Conservation (phyloP, 2,888 invertebrate genomes). For the Dryobota labecula region DNA sequence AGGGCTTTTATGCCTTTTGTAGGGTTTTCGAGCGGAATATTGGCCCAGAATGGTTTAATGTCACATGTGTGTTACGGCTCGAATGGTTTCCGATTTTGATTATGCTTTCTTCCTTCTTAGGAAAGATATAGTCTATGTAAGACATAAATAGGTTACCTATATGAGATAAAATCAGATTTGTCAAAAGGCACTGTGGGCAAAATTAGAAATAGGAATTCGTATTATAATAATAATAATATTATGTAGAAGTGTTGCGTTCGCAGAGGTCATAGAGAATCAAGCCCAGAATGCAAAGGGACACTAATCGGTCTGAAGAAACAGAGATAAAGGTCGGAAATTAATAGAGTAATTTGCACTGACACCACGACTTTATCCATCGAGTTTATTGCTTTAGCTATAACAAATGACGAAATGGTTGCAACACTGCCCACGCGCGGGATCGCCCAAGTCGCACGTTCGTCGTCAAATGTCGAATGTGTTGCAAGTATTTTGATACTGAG, state of each 20-base stretch:
- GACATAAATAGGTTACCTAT: too few species aligned
- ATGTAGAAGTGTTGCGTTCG: too few species aligned
- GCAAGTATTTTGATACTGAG: constrained; percentile 26
- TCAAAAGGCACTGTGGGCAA: not conserved
- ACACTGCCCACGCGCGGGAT: constrained; percentile 30
- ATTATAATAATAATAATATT: too few species aligned
- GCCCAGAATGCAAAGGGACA: not conserved
- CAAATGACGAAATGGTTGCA: constrained; percentile 42
- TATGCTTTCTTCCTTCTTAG: not conserved
- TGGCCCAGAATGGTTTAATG: not conserved
- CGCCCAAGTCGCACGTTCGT: constrained; percentile 19
- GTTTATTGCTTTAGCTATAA: constrained; percentile 36
- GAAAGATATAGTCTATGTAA: not conserved
- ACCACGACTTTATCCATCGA: constrained; percentile 11
- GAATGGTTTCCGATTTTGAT: not conserved
- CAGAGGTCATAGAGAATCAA: not conserved
- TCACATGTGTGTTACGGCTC: not conserved
- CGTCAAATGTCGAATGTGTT: constrained; percentile 30
- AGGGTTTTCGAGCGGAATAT: not conserved
- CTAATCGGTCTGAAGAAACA: not conserved
- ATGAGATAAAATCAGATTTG: not conserved
- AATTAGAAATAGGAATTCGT: not conserved
- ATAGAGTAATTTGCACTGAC: constrained; percentile 26
- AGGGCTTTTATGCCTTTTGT: constrained; percentile 13
- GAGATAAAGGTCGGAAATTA: not conserved